phyloP scores from a whole-genome alignment of 2,797 vertebrate species.

The Sebastes glaucus region DNA sequence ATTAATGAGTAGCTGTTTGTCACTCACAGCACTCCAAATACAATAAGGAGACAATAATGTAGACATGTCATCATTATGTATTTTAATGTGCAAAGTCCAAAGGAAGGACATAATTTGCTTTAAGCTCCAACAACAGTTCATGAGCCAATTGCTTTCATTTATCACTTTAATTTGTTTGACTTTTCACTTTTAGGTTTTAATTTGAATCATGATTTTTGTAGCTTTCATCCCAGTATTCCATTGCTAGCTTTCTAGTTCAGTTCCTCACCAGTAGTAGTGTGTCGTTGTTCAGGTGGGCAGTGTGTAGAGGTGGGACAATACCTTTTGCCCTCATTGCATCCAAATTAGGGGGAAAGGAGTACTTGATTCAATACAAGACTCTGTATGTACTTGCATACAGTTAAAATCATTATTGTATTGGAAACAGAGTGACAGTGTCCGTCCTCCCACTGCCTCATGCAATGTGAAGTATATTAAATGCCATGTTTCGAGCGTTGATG shows the following conservation, averaged over 20 bases:
- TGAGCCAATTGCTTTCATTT: conserved; percentile 72
- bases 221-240: conserved; percentile 53
- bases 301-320: conserved; percentile 60
- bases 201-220: conserved; percentile 35
- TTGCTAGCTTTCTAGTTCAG: conserved; percentile 78
- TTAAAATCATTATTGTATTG: not conserved
- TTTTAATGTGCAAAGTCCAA: not conserved
- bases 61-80: not conserved
- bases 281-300: conserved; percentile 62
- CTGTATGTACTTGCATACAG: not conserved
- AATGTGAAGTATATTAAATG: not conserved
- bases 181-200: conserved; percentile 35
- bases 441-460: not conserved
- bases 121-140: conserved; percentile 25
- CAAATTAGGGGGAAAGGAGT: not conserved
- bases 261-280: conserved; percentile 78
- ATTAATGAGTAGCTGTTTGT: not conserved
- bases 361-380: not conserved
- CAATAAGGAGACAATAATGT: not conserved
- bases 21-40: not conserved
- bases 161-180: conserved; percentile 48
- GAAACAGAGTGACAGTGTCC: not conserved
- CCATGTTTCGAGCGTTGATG: conserved; percentile 1
- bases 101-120: not conserved
- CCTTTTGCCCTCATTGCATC: not conserved